Evolutionary conservation across 2,888 invertebrate species (phyloP), one percentile per base, ranked within the genome.

Genomic region (Furcula furcula): DNA sequence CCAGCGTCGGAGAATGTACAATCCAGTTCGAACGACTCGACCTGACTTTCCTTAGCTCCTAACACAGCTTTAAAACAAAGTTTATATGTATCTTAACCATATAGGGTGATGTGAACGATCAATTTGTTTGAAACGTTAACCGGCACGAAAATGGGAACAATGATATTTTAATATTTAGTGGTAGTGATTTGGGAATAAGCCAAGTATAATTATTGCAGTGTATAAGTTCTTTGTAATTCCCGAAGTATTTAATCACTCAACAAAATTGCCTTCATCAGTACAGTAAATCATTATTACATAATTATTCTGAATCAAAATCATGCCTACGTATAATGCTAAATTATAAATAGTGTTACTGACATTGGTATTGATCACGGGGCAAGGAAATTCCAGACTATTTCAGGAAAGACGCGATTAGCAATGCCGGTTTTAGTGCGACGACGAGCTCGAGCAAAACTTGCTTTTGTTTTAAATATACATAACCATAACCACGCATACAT

Each of bases 381-480:
- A 46, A 49, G 66, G 69, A 75, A 74, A 83, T 82, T 74, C 76
- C 76, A 62, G 53, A 62, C 74, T 81, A 84, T 83, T 83, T 82
- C 64, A 64, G 75, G 65, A 48, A 59, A 70, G 65, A 67, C 71
- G 46, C 59, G 54, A 76, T 81, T 76, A 82, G 78, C 70, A 51
- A 62, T 53, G 63, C 56, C 56, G 62, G 63, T 65, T 65, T 62
- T 62, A 66, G 46, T 51, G 27, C 61, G 46, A 48, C 61, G 46
- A 48, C 50, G 54, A 55, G 55, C 56, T 44, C 42, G 46, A 51
- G 54, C 53, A 45, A 52, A 62, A 56, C 55, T 41, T 46, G 31
- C 48, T 53, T 56, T 50, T 51, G 43, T 55, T 56, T 47, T 35
- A 16, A n/a, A n/a, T 20, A 6, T 20, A 32, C 21, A 38, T 20